These are phyloP conservation scores for Enteromius mattozi DNA, from an alignment of 2,797 vertebrate species.

Conservation along the genomic window DNA sequence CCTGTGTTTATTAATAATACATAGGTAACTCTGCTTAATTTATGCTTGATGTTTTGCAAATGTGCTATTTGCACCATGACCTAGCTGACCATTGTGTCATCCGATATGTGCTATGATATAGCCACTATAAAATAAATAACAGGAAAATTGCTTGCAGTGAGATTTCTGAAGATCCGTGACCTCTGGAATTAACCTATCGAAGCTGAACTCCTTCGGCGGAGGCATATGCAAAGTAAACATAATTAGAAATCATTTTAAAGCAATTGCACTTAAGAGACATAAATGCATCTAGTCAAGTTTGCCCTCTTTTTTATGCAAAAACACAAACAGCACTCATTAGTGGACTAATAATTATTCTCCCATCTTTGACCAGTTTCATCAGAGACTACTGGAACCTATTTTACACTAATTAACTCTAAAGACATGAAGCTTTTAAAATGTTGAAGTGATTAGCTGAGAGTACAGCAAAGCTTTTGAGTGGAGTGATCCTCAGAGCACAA, in stretches of 20 bases:
- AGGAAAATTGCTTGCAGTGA: neutral
- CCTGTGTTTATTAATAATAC: neutral
- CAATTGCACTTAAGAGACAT: constrained; percentile 56
- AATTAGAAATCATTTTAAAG: constrained; percentile 57
- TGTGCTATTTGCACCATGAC: neutral
- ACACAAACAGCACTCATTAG: constrained; percentile 53
- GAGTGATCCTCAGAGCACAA: constrained; percentile 21
- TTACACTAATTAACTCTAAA: constrained; percentile 35
- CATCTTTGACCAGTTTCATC: constrained; percentile 53
- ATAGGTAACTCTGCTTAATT: neutral
- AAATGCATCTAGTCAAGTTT: constrained; percentile 36
- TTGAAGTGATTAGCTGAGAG: constrained; percentile 30
- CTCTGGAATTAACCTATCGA: constrained; percentile 34
- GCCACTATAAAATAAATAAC: neutral
- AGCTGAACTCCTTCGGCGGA: constrained; percentile 25
- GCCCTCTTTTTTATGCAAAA: constrained; percentile 52
- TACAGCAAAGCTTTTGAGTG: constrained; percentile 14
- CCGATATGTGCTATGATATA: neutral
- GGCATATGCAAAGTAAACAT: constrained; percentile 48
- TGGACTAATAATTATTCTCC: constrained; percentile 55
- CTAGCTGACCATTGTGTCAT: neutral
- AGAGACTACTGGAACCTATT: constrained; percentile 50
- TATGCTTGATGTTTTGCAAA: neutral
- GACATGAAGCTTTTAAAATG: constrained; percentile 28
- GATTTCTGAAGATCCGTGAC: neutral